Evolutionary conservation across 2,113 vertebrate species (phyloP).

Genomic region (Verasper variegatus): DNA sequence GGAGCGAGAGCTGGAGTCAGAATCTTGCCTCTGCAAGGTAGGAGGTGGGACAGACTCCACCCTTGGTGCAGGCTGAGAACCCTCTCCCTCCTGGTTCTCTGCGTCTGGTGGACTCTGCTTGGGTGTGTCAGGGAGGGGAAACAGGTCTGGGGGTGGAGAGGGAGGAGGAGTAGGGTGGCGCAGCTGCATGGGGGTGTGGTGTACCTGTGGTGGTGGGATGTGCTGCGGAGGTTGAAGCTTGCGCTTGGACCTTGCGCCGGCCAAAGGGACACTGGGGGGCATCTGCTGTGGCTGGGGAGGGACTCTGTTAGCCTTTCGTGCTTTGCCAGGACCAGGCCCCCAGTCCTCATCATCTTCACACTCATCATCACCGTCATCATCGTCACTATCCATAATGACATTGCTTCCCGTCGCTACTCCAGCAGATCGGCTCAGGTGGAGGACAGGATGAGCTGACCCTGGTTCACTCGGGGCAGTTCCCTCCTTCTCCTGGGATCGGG

Average conservation of each 20-base stretch:
- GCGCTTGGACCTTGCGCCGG: slow-evolving; percentile 74
- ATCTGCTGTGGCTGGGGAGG: slow-evolving; percentile 61
- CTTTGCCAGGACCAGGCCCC: slow-evolving; percentile 63
- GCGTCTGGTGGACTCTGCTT: slow-evolving; percentile 84
- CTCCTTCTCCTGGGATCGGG: slow-evolving; percentile 77
- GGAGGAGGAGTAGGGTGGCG: slow-evolving; percentile 84
- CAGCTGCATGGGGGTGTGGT: slow-evolving; percentile 80
- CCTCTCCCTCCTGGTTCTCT: slow-evolving; percentile 70
- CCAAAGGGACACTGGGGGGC: slow-evolving; percentile 50
- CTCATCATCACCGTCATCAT: slow-evolving; percentile 74
- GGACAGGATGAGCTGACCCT: slow-evolving; percentile 68
- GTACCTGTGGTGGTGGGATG: slow-evolving; percentile 79
- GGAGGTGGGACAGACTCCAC: slow-evolving; percentile 41
- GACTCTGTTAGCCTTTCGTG: slow-evolving; percentile 46
- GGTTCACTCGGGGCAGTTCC: slow-evolving; percentile 69
- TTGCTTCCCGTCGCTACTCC: slow-evolving; percentile 36
- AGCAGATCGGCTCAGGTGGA: slow-evolving; percentile 78
- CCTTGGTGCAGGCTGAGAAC: slow-evolving; percentile 27
- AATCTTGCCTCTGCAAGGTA: slow-evolving; percentile 73
- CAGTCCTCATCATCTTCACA: slow-evolving; percentile 81
- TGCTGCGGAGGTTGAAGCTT: slow-evolving; percentile 85
- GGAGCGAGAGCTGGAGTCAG: slow-evolving; percentile 81
- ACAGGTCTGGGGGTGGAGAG: slow-evolving; percentile 82
- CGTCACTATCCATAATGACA: slow-evolving; percentile 72
- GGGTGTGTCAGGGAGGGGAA: slow-evolving; percentile 84